phyloP scores from a whole-genome alignment of 2,797 vertebrate species.

The Coregonus sp. region DNA sequence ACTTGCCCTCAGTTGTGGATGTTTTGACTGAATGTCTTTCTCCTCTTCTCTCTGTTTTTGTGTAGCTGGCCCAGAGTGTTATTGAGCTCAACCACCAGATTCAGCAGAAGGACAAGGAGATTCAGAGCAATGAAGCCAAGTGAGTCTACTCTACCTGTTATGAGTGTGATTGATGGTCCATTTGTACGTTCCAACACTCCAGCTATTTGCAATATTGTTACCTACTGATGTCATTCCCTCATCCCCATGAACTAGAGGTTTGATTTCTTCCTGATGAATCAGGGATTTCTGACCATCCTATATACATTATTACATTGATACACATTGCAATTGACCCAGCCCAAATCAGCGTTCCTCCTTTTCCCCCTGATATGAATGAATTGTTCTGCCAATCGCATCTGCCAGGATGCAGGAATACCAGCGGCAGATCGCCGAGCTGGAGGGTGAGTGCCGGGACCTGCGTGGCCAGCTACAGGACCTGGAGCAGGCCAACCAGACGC shows the following conservation, averaged over 20 bases:
- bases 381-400: neutral
- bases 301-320: neutral
- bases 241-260: neutral
- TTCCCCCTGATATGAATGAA: neutral
- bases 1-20: neutral
- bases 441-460: slow-evolving; percentile 88
- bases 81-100: slow-evolving; percentile 96
- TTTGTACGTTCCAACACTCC: neutral
- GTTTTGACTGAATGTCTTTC: neutral
- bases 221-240: neutral
- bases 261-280: neutral
- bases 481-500: slow-evolving; percentile 91
- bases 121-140: slow-evolving; percentile 92
- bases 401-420: slow-evolving; percentile 87
- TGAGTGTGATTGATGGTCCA: neutral
- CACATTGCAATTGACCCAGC: neutral
- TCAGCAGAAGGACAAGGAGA: slow-evolving; percentile 93
- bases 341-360: too few species aligned
- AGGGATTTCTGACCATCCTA: neutral
- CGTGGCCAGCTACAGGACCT: slow-evolving; percentile 86
- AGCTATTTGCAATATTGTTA: neutral
- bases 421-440: slow-evolving; percentile 83
- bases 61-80: slow-evolving; percentile 90
- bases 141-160: slow-evolving; percentile 65
- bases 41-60: neutral